Base-by-base conservation (phyloP, 2,113 vertebrate genomes). In the Cricetomys ansorgei region DNA sequence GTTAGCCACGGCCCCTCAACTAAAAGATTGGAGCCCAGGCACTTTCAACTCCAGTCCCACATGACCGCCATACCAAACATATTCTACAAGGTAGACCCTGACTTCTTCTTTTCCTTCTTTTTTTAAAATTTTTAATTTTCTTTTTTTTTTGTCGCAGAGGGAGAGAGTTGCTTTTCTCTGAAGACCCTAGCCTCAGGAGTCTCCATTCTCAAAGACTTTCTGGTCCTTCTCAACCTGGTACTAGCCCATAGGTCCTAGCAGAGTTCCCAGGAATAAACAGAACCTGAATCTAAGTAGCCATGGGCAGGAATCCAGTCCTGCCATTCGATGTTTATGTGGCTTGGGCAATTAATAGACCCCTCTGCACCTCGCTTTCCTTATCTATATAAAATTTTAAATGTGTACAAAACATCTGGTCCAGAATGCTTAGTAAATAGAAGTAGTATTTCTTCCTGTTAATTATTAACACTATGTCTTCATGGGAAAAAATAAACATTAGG, bases 341-440 rank as follows among this genome's bases (percentile, higher is more conserved):
- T 96, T 65, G 86, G 87, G 75, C 84, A 89, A 89, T 86, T 95
- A 76, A 95, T 94, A 89, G 92, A 97, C 77, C 88, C 55, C 77
- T 95, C 87, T 70, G 69, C 76, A 79, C 64, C 91, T 95, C 88
- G 69, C 55, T 97, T 95, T 96, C 94, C 93, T 94, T 93, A 93
- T 67, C 89, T 93, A 89, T 93, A 89, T 95, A 81, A 96, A 92
- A 89, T 73, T 95, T 96, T 95, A 97, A 96, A 84, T 94, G 40
- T 94, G 86, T 77, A 89, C 48, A 96, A 95, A 97, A 96, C 77
- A 95, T 84, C 89, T 94, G 95, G 87, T 40, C 50, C 50, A 53
- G 79, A 85, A 96, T 94, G 57, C 69, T 91, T 94, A 83, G 79
- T 72, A 93, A 92, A 80, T 76, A 79, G 69, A 89, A 65, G 88